Base-by-base conservation (phyloP, 2,797 vertebrate species). In the Thamnophis elegans region DNA sequence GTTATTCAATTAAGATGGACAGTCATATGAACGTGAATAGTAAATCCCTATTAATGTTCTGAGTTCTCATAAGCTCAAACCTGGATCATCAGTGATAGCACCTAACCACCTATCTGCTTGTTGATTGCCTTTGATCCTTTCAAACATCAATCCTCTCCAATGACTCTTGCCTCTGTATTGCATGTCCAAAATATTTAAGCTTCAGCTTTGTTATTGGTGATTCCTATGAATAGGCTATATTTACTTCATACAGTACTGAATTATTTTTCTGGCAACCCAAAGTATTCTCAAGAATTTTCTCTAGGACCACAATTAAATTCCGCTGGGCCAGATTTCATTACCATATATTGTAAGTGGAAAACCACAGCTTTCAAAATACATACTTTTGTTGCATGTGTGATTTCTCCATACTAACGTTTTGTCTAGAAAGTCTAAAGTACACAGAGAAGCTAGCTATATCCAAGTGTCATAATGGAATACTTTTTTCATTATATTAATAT, bases 381-480 rank as follows among this genome's bases (percentile, higher is more conserved):
- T 25, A 47, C 4, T 82, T 82, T 10, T 82, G 32, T 25, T 82
- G 36, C 36, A 82, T 25, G 18, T 47, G 20, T 82, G 20, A 47
- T 82, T 10, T 82, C 36, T 42, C n/a, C 82, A 93, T 92, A 0
- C 87, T 82, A 78, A 42, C 1, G 0, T 47, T 47, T 82, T 82
- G 36, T 47, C 36, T 47, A 47, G 20, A 82, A 94, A 94, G 36
- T 91, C 53, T 92, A 90, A 94, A 94, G 36, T 55, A 92, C 90
- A 95, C 59, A 94, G 96, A 92, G 95, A 95, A 95, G 96, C 93
- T 95, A 96, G 96, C 96, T 94, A 95, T 59, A 95, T 93, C 94
- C 94, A 94, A 95, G 87, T 96, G 96, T 95, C 96, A 97, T 55
- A 85, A 94, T 96, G 95, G 96, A 95, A 96, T 95, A 94, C 94